A percentile compares a stretch with the other conserved stretches of the same genome.
Conservation (phyloP, 2,888 invertebrate species). For the Cetonia aurata region DNA sequence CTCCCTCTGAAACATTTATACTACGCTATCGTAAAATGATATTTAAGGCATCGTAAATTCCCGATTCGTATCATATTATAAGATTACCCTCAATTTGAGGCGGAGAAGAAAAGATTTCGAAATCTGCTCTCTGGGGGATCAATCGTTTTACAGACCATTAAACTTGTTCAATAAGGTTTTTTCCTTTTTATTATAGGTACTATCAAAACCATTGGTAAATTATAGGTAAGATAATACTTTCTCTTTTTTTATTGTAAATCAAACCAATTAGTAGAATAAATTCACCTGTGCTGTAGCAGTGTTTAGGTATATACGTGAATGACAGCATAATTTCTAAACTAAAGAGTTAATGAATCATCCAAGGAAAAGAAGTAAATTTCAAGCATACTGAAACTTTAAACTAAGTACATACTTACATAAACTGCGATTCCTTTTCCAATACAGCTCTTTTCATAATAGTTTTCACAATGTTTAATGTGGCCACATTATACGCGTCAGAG, state of each 20-base stretch:
- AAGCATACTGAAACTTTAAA: too few species aligned
- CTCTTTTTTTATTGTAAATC: not conserved
- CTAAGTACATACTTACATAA: too few species aligned
- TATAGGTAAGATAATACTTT: slow-evolving; percentile 14
- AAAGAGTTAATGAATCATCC: too few species aligned
- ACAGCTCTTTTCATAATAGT: not conserved
- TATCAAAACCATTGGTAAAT: not conserved
- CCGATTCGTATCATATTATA: slow-evolving; percentile 16
- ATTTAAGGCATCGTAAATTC: slow-evolving; percentile 11
- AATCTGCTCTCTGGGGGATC: slow-evolving; percentile 19
- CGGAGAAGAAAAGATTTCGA: slow-evolving; percentile 8
- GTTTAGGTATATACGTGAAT: too few species aligned
- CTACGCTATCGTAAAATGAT: not conserved
- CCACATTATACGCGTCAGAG: slow-evolving; percentile 3
- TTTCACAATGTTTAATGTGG: not conserved
- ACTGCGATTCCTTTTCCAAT: slow-evolving; percentile 1
- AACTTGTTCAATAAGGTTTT: slow-evolving; percentile 17
- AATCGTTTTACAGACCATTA: slow-evolving; percentile 36
- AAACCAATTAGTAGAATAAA: too few species aligned
- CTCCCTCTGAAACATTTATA: too few species aligned
- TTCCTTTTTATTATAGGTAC: slow-evolving; percentile 1
- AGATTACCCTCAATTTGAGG: not conserved
- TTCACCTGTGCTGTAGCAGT: too few species aligned
- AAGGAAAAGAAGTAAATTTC: too few species aligned
- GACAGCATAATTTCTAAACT: too few species aligned